phyloP scores from a whole-genome alignment of 1,140 invertebrate species.

The Charaxes varanes region DNA sequence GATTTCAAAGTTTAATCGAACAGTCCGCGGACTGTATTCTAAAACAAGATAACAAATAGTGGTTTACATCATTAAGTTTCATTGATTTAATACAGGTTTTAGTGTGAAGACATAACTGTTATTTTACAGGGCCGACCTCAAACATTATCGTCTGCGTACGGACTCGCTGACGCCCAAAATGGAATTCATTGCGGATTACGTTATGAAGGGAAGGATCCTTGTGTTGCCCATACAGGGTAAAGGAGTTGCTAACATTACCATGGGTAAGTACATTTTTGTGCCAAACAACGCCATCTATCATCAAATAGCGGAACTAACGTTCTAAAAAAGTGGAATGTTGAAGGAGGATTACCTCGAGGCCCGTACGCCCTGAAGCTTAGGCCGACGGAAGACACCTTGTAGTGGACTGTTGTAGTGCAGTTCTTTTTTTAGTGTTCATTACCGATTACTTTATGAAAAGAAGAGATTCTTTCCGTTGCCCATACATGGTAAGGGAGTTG shows the following conservation, averaged over 20 bases:
- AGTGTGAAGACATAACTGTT: too few species aligned
- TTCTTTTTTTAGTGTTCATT: conserved; percentile 78
- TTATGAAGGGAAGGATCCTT: conserved; percentile 80
- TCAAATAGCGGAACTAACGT: conserved; percentile 11
- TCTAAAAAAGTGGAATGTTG: too few species aligned
- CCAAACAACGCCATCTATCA: conserved; percentile 23
- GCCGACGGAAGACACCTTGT: too few species aligned
- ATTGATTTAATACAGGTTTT: too few species aligned
- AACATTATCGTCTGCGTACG: conserved; percentile 54
- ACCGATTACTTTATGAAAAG: conserved; percentile 81
- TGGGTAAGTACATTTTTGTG: conserved; percentile 64
- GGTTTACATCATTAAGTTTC: too few species aligned
- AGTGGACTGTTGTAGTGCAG: too few species aligned
- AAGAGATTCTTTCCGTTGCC: conserved; percentile 80
- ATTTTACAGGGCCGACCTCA: conserved; percentile 64
- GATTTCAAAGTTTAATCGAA: too few species aligned
- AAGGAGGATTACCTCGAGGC: too few species aligned
- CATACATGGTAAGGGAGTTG: conserved; percentile 80
- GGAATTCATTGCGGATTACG: conserved; percentile 79
- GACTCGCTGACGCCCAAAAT: conserved; percentile 69
- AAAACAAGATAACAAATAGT: too few species aligned
- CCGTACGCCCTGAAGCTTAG: too few species aligned
- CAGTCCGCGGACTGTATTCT: too few species aligned
- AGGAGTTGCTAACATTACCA: conserved; percentile 80
- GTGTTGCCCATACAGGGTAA: conserved; percentile 81